These are phyloP conservation scores for Saturnia japonica DNA, from an alignment of 2,888 invertebrate species.

Conservation along the genomic window DNA sequence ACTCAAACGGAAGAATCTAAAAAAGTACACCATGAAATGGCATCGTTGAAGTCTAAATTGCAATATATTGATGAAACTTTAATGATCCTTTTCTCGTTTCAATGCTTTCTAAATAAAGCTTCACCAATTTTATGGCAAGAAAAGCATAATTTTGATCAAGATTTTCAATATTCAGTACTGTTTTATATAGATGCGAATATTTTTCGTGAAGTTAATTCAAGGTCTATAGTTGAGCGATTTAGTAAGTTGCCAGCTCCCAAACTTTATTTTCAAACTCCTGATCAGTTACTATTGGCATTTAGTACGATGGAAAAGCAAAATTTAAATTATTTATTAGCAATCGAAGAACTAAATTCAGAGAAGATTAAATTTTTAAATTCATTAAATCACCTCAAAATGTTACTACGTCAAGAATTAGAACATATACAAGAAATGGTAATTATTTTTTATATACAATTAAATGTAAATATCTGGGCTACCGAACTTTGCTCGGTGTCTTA, in stretches of 20 bases:
- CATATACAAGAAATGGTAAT: constrained; percentile 65
- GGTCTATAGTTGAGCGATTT: constrained; percentile 48
- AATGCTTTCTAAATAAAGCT: constrained; percentile 68
- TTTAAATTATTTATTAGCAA: constrained; percentile 70
- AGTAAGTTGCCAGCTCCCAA: constrained; percentile 54
- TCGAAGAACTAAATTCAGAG: constrained; percentile 65
- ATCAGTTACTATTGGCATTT: constrained; percentile 63
- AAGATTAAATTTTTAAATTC: constrained; percentile 68
- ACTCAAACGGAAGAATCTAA: constrained; percentile 69
- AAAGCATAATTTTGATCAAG: constrained; percentile 51
- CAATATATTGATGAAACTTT: constrained; percentile 72
- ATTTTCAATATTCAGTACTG: constrained; percentile 53
- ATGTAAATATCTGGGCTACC: no score
- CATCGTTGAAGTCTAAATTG: constrained; percentile 68
- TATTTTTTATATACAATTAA: background rate
- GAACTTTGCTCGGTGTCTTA: no score
- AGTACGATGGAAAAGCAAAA: constrained; percentile 69
- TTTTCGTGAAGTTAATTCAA: constrained; percentile 54
- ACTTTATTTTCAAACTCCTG: constrained; percentile 66
- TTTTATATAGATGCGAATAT: constrained; percentile 60
- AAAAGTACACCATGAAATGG: constrained; percentile 65
- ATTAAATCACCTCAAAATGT: constrained; percentile 50
- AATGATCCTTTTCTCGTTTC: constrained; percentile 68
- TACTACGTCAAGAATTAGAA: constrained; percentile 56
- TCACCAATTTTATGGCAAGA: constrained; percentile 72